Conservation (phyloP, 2,888 invertebrate species). For the Acrobasis consociella region DNA sequence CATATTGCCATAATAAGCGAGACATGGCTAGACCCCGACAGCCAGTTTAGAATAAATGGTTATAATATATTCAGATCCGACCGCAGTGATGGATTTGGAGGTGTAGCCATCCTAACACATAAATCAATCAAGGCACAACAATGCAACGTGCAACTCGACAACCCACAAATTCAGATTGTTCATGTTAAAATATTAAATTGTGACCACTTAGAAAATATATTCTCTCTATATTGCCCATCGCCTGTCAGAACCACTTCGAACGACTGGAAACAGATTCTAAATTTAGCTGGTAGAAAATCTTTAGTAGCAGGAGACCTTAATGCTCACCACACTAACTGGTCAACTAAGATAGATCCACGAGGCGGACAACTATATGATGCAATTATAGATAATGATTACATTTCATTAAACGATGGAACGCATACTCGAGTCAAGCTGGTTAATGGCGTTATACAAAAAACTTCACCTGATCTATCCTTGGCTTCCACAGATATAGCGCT, state of each 20-base stretch:
- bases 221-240: slow-evolving; percentile 8
- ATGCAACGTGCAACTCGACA: background rate
- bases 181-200: slow-evolving; percentile 1
- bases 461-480: slow-evolving; percentile 11
- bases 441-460: background rate
- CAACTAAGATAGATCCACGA: background rate
- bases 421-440: slow-evolving; percentile 7
- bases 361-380: slow-evolving; percentile 7
- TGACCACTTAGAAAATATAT: background rate
- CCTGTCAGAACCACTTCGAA: background rate
- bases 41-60: slow-evolving; percentile 25
- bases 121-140: background rate
- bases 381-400: background rate
- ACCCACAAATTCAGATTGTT: background rate
- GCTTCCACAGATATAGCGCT: background rate
- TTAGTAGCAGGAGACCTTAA: background rate
- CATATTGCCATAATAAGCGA: slow-evolving; percentile 37
- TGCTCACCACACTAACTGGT: slow-evolving; percentile 10
- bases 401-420: background rate
- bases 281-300: background rate
- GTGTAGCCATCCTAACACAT: slow-evolving; percentile 1
- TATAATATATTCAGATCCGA: slow-evolving; percentile 29
- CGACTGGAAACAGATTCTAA: slow-evolving; percentile 1
- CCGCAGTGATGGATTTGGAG: background rate
- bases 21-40: slow-evolving; percentile 35